These are phyloP conservation scores for Remorina albescens DNA, from an alignment of 2,797 vertebrate species.

Conservation along the genomic window DNA sequence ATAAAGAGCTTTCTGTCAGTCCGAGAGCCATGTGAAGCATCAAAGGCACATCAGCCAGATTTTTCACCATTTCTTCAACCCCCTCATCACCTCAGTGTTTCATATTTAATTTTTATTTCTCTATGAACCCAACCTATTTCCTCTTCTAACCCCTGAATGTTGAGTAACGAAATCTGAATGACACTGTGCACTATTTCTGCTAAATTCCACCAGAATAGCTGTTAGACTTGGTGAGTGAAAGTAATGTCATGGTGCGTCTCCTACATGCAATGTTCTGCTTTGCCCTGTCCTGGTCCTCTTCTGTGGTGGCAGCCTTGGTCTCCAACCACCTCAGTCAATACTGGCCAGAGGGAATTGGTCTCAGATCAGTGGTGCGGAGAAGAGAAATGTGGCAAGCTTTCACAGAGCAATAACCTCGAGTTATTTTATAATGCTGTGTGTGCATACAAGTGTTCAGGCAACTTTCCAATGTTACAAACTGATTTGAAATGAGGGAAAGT, in stretches of 20 bases:
- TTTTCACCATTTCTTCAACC: constrained; percentile 20
- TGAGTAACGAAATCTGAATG: constrained; percentile 32
- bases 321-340: constrained; percentile 55
- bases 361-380: constrained; percentile 65
- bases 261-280: constrained; percentile 25
- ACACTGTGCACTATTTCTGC: constrained; percentile 40
- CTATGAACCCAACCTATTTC: constrained; percentile 16
- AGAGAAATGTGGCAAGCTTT: constrained; percentile 49
- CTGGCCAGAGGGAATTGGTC: constrained; percentile 62
- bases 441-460: constrained; percentile 34
- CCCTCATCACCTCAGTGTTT: constrained; percentile 45
- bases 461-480: constrained; percentile 34
- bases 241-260: constrained; percentile 50
- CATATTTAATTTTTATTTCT: constrained; percentile 34
- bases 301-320: constrained; percentile 37
- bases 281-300: constrained; percentile 36
- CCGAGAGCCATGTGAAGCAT: constrained; percentile 47
- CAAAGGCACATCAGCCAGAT: constrained; percentile 52
- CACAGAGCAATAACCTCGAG: constrained; percentile 41
- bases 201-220: constrained; percentile 20
- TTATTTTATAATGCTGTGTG: constrained; percentile 49
- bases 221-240: constrained; percentile 56
- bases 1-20: constrained; percentile 68
- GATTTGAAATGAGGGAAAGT: constrained; percentile 24
- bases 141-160: neutral